Percentiles rank a stretch among this genome's conserved stretches.
These are phyloP conservation scores for Zapus hudsonius DNA, from an alignment of 2,113 vertebrate genomes.

Conservation along the genomic window DNA sequence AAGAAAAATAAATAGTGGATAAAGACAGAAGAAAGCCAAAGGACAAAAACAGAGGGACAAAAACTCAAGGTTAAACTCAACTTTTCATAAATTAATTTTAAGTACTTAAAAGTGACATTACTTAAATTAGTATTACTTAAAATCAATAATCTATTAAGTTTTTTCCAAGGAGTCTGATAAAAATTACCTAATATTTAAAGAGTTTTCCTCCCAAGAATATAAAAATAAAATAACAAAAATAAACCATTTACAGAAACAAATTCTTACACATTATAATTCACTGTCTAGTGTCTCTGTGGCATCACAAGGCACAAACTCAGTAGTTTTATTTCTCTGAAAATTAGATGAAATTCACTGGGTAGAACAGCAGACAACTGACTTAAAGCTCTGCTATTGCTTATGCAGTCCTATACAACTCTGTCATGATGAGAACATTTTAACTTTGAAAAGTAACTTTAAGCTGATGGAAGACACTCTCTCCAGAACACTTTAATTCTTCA, in stretches of 20 bases:
- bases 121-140: no score
- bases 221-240: neutral
- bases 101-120: neutral
- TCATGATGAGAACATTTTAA: neutral
- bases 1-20: neutral
- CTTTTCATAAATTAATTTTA: constrained; percentile 15
- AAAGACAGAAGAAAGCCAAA: neutral
- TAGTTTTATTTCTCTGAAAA: neutral
- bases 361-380: neutral
- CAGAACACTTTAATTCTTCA: no score
- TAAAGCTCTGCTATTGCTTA: neutral
- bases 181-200: neutral
- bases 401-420: neutral
- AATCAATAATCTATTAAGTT: neutral
- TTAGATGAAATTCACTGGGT: neutral
- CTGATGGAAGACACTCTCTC: neutral
- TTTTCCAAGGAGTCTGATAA: neutral
- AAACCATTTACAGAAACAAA: neutral
- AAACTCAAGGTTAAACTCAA: neutral
- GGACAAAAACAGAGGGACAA: neutral
- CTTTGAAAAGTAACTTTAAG: constrained; percentile 9
- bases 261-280: neutral
- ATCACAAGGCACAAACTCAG: neutral
- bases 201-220: neutral
- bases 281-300: neutral